Evolutionary conservation across 2,888 invertebrate genomes (phyloP), one percentile per base, ranked within the genome.

Genomic region (Volucella inflata): DNA sequence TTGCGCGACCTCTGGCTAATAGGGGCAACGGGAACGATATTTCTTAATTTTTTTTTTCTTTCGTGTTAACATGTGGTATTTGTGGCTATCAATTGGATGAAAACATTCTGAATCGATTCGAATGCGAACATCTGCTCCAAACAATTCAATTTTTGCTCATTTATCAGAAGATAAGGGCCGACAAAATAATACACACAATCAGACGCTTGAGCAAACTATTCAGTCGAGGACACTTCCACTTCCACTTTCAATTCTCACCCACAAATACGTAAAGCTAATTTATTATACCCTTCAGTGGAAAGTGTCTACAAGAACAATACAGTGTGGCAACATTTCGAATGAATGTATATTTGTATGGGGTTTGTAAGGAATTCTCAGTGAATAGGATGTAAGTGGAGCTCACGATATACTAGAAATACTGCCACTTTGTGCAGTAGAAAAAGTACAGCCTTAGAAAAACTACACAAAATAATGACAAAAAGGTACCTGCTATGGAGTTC

Each of bases 281-380:
- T 57, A 68, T 62, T 65, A 60, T 60, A 59, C 57, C 51, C 53
- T 67, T 53, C 53, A 44, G 30, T 44, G 46, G 30, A 30, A 21
- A 21, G 21, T 21, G 4, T 21, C 21, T 21, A 3, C 21, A 21
- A 30, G 30, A 30, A 30, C 6, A 30, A 30, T 6, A 11, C 14
- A 44, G 48, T 64, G 50, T 57, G 14, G 38, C 6, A 6, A 30
- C 30, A 4, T 6, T 30, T 30, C 6, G 4, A 30, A 21, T 21
- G 21, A 4, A 21, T 6, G 30, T 30, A 78, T 68, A 72, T 83
- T 78, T 16, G 55, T 55, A 74, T 64, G 68, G 38, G 51, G 74
- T 62, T 53, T 74, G 72, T 57, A 55, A 55, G 67, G 62, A 53
- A 72, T 77, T 67, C 60, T 44, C 10, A 57, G 70, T 81, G 55